Evolutionary conservation across 2,888 invertebrate species (phyloP), one percentile per base, ranked within the genome.

Genomic region (Caenorhabditis plicata): DNA sequence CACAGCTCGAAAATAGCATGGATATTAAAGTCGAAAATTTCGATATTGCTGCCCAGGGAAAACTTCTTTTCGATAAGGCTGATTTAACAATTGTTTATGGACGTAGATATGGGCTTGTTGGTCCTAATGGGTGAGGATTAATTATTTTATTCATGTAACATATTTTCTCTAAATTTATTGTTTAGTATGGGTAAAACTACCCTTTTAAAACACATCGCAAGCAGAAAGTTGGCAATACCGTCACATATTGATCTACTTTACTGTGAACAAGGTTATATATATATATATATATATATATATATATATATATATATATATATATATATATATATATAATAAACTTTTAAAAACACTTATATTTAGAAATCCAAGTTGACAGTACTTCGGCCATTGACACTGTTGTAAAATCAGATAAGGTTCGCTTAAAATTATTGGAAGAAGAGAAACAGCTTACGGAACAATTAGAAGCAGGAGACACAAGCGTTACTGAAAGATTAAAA

Each of bases 21-120:
- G 96, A 96, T 82, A 96, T 98, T 45, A 96, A 96, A 86, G 90
- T 85, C 25, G 96, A 98, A 80, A 94, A 92, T 83, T 98, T 98
- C 82, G 92, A 92, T 54, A 98, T 99, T 73, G 88, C 92, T 19
- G 98, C 98, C 0, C 90, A 92, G 82, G 98, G 98, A 50, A 92
- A 98, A 77, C 92, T 95, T 81, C 85, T 98, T 39, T 96, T 99
- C 82, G 89, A 92, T 27, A 96, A 98, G 82, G 95, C 98, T 0
- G 91, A 88, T 82, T 84, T 99, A 27, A 84, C 91, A 45, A 94
- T 99, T 72, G 93, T 95, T 0, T 87, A 89, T 77, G 92, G 94
- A 0, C 87, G 96, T 39, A 87, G 92, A 74, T 99, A 99, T 83
- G 98, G 98, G 77, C 85, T 98, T 4, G 96, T 99, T 2, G 98